Evolutionary conservation across 2,888 invertebrate genomes (phyloP).

Genomic region (Drosophila maculinotata): DNA sequence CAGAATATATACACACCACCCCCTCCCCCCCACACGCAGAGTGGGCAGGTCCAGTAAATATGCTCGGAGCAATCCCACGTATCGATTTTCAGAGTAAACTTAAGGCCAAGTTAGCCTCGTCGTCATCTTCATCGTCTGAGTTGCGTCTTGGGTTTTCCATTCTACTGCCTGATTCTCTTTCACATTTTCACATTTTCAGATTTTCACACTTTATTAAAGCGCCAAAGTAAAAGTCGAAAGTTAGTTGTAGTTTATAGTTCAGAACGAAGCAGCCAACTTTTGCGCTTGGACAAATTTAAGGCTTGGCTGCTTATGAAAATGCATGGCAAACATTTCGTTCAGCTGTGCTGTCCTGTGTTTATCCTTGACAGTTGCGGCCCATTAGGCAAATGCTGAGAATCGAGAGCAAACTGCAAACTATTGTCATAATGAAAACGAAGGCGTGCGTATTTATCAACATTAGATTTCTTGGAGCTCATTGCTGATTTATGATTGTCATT

Average conservation of each 20-base stretch:
- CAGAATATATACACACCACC: conserved; percentile 4
- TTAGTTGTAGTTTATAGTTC: conserved; percentile 71
- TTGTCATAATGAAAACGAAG: conserved; percentile 62
- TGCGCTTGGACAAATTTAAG: conserved; percentile 41
- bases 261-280: conserved; percentile 17
- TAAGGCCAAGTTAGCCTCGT: conserved; percentile 44
- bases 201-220: conserved; percentile 81
- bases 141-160: conserved; percentile 14
- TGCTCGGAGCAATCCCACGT: conserved; percentile 57
- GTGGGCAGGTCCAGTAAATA: conserved; percentile 31
- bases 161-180: conserved; percentile 22
- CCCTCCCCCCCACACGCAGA: not conserved
- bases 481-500: conserved; percentile 58
- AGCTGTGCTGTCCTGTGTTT: not conserved
- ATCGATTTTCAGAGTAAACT: conserved; percentile 73
- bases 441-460: conserved; percentile 56
- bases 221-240: conserved; percentile 73
- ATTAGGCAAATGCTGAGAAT: conserved; percentile 35
- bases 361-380: conserved; percentile 19
- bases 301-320: conserved; percentile 64
- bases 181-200: conserved; percentile 78
- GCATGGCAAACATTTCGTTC: conserved; percentile 37
- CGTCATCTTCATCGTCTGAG: conserved; percentile 2
- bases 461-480: conserved; percentile 38
- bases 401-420: conserved; percentile 16